Evolutionary conservation across 2,888 invertebrate species (phyloP).

Genomic region (Spicauda simplicius): DNA sequence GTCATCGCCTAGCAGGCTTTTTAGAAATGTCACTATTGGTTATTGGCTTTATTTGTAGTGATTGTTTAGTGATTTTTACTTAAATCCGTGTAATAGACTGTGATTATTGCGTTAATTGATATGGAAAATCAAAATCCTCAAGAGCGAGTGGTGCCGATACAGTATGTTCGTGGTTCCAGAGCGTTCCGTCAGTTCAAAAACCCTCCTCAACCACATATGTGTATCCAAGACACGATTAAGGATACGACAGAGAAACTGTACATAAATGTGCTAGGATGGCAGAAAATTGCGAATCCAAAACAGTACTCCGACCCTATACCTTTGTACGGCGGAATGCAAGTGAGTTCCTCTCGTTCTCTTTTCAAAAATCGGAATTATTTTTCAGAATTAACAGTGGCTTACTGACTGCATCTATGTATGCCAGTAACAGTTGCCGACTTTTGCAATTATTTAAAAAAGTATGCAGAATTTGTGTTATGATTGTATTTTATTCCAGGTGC

Average conservation of each 20-base stretch:
- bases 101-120: constrained; percentile 50
- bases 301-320: constrained; percentile 88
- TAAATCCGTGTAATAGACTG: constrained; percentile 38
- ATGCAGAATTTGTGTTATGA: too few relatives aligned
- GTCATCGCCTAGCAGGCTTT: constrained; percentile 53
- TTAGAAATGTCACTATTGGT: constrained; percentile 66
- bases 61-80: constrained; percentile 56
- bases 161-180: constrained; percentile 84
- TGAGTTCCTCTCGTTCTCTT: constrained; percentile 51
- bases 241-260: constrained; percentile 85
- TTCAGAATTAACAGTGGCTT: constrained; percentile 2
- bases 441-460: neutral
- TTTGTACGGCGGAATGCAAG: constrained; percentile 90
- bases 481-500: constrained; percentile 66
- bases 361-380: constrained; percentile 28
- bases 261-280: constrained; percentile 90
- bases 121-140: constrained; percentile 76
- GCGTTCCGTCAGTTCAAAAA: constrained; percentile 89
- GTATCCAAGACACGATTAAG: constrained; percentile 87
- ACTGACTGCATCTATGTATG: neutral
- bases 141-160: constrained; percentile 78
- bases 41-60: constrained; percentile 60
- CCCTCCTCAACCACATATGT: constrained; percentile 91
- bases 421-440: neutral
- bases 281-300: constrained; percentile 88